Conservation (phyloP, 1,140 invertebrate species). For the Drosophila suzukii region DNA sequence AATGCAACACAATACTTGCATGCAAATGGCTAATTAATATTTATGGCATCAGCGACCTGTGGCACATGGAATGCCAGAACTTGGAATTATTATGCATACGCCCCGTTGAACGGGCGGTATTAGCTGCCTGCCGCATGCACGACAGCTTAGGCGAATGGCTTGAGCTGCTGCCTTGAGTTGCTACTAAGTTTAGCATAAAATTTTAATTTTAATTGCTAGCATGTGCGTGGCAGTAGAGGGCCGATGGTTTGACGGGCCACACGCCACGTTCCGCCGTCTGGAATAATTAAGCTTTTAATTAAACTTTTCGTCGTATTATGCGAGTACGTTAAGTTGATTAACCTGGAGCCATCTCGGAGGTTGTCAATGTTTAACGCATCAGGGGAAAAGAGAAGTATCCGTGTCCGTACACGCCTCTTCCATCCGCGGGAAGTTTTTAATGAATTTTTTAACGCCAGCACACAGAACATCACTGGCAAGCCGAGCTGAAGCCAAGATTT, state of each 20-base stretch:
- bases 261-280: slow-evolving; percentile 26
- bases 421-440: slow-evolving; percentile 6
- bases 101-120: slow-evolving; percentile 25
- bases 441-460: slow-evolving; percentile 28
- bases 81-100: slow-evolving; percentile 58
- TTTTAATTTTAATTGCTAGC: slow-evolving; percentile 82
- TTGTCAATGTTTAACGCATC: slow-evolving; percentile 76
- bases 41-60: slow-evolving; percentile 44
- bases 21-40: slow-evolving; percentile 74
- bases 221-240: slow-evolving; percentile 74
- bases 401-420: not conserved
- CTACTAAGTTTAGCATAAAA: slow-evolving; percentile 82
- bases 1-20: slow-evolving; percentile 47
- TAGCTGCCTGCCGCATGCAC: slow-evolving; percentile 31
- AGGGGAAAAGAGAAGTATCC: slow-evolving; percentile 4
- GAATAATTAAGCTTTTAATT: slow-evolving; percentile 78
- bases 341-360: slow-evolving; percentile 43
- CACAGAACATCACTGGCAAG: slow-evolving; percentile 9
- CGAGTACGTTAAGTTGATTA: slow-evolving; percentile 80
- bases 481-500: slow-evolving; percentile 11
- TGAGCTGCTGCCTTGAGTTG: slow-evolving; percentile 50
- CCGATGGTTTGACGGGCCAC: slow-evolving; percentile 43
- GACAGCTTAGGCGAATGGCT: slow-evolving; percentile 4
- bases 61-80: slow-evolving; percentile 50
- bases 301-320: slow-evolving; percentile 74